A percentile compares a stretch with the other conserved stretches of the same genome.
Conservation (phyloP, 1,140 invertebrate genomes). For the Calliphora vicina region DNA sequence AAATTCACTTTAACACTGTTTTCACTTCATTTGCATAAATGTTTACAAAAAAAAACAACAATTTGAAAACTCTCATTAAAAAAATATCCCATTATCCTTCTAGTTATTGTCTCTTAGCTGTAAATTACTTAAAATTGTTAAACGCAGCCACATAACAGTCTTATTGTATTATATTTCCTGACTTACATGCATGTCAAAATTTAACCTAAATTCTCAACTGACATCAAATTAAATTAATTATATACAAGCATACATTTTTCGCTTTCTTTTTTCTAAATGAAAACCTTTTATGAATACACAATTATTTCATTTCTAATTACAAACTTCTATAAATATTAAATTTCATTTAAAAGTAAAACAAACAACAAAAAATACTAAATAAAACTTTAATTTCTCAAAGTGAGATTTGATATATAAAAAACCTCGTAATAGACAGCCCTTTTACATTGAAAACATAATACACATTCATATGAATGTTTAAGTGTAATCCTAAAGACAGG, state of each 20-base stretch:
- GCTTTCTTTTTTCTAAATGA: neutral
- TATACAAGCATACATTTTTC: neutral
- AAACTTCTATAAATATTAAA: slow-evolving; percentile 19
- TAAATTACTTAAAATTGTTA: too few species aligned
- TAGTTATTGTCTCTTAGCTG: too few species aligned
- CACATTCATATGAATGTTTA: too few species aligned
- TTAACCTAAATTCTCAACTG: neutral
- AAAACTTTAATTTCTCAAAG: slow-evolving; percentile 28
- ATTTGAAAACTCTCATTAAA: too few species aligned
- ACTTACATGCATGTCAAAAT: neutral
- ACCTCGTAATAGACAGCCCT: neutral
- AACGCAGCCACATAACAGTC: too few species aligned
- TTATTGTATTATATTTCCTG: neutral
- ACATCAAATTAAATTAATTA: neutral
- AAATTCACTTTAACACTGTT: too few species aligned
- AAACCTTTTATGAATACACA: slow-evolving; percentile 1
- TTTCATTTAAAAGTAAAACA: slow-evolving; percentile 1
- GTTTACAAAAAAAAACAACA: too few species aligned
- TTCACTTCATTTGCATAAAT: too few species aligned
- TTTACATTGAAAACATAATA: too few species aligned
- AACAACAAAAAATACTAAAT: neutral
- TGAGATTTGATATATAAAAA: neutral
- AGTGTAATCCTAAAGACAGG: too few species aligned
- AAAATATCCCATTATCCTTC: too few species aligned
- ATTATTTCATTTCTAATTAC: neutral